Percentiles rank a stretch among this genome's conserved stretches.
These are phyloP conservation scores for Myotis davidii DNA, from an alignment of 2,113 vertebrate species.

Conservation along the genomic window DNA sequence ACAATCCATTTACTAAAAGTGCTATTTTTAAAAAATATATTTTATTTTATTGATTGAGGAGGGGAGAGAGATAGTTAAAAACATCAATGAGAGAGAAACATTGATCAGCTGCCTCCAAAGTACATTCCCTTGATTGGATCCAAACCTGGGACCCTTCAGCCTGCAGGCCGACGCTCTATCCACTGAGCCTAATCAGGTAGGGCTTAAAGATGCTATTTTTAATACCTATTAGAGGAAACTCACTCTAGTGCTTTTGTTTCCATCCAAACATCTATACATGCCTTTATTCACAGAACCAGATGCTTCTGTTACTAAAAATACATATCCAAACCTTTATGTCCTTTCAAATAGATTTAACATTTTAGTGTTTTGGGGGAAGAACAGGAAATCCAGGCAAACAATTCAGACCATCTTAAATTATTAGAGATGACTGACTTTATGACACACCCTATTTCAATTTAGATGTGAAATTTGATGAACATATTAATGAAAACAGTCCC, in stretches of 20 bases:
- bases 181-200: too few relatives aligned
- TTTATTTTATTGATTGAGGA: too few relatives aligned
- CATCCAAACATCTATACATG: constrained; percentile 77
- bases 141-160: too few relatives aligned
- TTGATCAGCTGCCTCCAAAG: too few relatives aligned
- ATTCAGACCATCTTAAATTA: constrained; percentile 74
- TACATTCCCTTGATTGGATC: too few relatives aligned
- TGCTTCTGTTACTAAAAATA: constrained; percentile 83
- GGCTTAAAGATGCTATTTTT: constrained; percentile 86
- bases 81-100: too few relatives aligned
- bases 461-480: constrained; percentile 70
- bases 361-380: constrained; percentile 77
- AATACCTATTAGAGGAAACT: constrained; percentile 77
- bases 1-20: constrained; percentile 85
- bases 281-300: constrained; percentile 81
- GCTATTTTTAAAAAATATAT: constrained; percentile 79
- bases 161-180: too few relatives aligned
- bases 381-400: constrained; percentile 79
- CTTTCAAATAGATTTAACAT: constrained; percentile 75
- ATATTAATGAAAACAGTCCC: constrained; percentile 35
- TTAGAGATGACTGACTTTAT: constrained; percentile 79
- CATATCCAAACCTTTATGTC: constrained; percentile 80
- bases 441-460: constrained; percentile 75
- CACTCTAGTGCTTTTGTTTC: constrained; percentile 73
- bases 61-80: too few relatives aligned